Conservation (phyloP, 2,113 vertebrate genomes). For the Corythornis madagascariensis region DNA sequence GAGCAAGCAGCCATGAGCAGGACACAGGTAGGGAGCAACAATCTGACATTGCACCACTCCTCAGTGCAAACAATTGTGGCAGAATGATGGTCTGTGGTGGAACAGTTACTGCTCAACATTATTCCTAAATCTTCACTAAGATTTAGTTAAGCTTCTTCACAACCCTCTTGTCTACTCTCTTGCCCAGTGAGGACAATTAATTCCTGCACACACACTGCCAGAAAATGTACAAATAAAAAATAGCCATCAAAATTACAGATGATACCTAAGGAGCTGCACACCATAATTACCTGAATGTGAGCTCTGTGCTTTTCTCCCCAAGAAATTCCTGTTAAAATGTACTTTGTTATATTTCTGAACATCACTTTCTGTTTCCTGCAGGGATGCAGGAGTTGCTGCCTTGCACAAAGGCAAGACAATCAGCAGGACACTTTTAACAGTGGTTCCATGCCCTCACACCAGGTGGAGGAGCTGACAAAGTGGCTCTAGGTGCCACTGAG, state of each 20-base stretch:
- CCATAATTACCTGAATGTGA: not conserved
- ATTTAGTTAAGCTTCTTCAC: not conserved
- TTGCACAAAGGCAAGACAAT: not conserved
- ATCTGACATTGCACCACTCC: not conserved
- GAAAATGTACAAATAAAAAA: not conserved
- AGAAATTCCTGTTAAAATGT: not conserved
- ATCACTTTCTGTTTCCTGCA: not conserved
- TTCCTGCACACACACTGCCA: not conserved
- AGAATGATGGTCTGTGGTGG: not conserved
- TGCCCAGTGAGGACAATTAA: not conserved
- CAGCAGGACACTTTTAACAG: not conserved
- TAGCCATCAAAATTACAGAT: conserved; percentile 1
- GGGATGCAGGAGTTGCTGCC: not conserved
- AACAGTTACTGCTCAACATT: not conserved
- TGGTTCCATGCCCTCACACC: rapidly evolving
- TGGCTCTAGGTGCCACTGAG: not conserved
- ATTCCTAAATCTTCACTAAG: not conserved
- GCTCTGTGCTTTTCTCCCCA: not conserved
- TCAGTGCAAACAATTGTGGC: not conserved
- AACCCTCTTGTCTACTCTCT: not conserved
- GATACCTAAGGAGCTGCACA: not conserved
- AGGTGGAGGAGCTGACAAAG: not conserved
- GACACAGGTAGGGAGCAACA: not conserved
- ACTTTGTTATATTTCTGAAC: not conserved
- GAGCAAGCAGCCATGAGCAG: not conserved